Base-by-base conservation (phyloP, 1,140 invertebrate species). In the Fopius arisanus region DNA sequence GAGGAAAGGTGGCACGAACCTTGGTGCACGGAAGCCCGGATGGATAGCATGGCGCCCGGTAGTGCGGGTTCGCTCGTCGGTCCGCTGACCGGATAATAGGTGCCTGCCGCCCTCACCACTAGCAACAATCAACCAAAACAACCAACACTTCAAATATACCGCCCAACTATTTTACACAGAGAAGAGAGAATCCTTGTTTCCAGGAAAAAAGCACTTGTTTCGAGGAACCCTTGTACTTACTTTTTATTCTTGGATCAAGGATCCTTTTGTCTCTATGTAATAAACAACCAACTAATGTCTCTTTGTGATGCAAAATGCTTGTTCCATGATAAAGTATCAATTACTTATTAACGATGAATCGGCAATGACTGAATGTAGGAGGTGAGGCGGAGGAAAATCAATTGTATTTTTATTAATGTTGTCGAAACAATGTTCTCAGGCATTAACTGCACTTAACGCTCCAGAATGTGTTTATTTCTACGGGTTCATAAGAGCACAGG, bases 51-150 rank as follows among this genome's bases (percentile, higher is more conserved):
- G 86, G 87, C 85, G 85, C 86, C 82, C 86, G 87, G 87, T 83
- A 87, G 87, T 87, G 87, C 84, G 83, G 87, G 85, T 86, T 88
- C 87, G 81, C 82, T 87, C 82, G 90, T 86, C 85, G 93, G 91
- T 87, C 94, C 93, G 82, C 95, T 95, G 79, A 96, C 91, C 81
- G 96, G 96, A 89, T 95, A 97, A 91, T 95, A 97, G 87, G 95
- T 97, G 86, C 96, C 96, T 81, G 94, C 92, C 87, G 96, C 94
- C 92, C 95, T 97, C 89, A 96, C 94, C 90, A 96, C 94, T 94
- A 92, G 87, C 92, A 93, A 89, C 86, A 91, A 91, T 90, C 89
- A 89, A 91, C 86, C 86, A 90, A 86, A 63, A 88, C 86, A 87
- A 88, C 86, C 86, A 87, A 88, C 85, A 88, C 86, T 88, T 88